phyloP scores from a whole-genome alignment of 2,888 invertebrate genomes.

The Drosophila neonasuta region DNA sequence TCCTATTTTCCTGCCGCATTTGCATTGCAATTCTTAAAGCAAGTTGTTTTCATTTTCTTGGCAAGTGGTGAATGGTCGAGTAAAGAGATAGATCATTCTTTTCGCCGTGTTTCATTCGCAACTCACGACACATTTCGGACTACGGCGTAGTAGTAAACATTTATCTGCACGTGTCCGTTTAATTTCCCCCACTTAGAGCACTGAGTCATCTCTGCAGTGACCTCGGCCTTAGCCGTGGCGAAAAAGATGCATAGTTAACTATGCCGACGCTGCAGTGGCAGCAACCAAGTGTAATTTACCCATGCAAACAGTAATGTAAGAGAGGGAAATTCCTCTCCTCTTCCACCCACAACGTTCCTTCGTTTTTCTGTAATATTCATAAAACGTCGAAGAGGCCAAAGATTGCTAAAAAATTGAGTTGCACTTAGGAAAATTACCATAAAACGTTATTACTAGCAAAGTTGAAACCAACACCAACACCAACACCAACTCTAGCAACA shows the following conservation, averaged over 20 bases:
- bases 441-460: slow-evolving; percentile 58
- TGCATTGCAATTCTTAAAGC: slow-evolving; percentile 63
- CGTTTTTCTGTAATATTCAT: slow-evolving; percentile 60
- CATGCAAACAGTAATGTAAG: slow-evolving; percentile 8
- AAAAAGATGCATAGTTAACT: slow-evolving; percentile 36
- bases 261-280: slow-evolving; percentile 4
- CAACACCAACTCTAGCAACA: slow-evolving; percentile 7
- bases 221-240: slow-evolving; percentile 29
- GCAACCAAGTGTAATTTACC: slow-evolving; percentile 12
- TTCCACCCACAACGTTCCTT: slow-evolving; percentile 38
- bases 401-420: slow-evolving; percentile 49
- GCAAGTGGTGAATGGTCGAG: slow-evolving; percentile 5
- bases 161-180: slow-evolving; percentile 10
- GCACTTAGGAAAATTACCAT: slow-evolving; percentile 74
- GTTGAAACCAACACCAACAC: slow-evolving; percentile 22
- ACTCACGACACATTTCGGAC: slow-evolving; percentile 7
- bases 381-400: slow-evolving; percentile 51
- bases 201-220: slow-evolving; percentile 40
- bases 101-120: background rate
- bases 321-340: background rate
- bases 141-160: slow-evolving; percentile 2
- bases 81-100: slow-evolving; percentile 5
- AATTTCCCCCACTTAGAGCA: slow-evolving; percentile 1
- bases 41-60: slow-evolving; percentile 32
- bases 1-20: slow-evolving; percentile 55